Evolutionary conservation across 2,888 invertebrate species (phyloP).

Genomic region (Slavum lentiscoides): DNA sequence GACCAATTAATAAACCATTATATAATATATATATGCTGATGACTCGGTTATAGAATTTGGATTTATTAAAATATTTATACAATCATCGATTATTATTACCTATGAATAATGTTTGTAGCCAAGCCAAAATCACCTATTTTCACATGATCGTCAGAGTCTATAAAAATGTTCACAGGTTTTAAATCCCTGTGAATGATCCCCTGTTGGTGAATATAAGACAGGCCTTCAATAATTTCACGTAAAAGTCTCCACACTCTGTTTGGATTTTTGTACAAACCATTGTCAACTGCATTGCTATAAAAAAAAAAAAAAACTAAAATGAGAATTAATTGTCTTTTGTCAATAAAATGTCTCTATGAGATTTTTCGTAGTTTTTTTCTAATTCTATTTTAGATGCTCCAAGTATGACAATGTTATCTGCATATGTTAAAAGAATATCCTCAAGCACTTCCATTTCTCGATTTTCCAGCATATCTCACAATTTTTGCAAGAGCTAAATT

Average conservation of each 20-base stretch:
- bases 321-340: neutral
- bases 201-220: conserved; percentile 90
- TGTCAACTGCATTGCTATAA: conserved; percentile 81
- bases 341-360: no score
- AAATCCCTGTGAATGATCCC: conserved; percentile 85
- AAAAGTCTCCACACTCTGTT: conserved; percentile 89
- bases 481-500: no score
- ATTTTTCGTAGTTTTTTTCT: no score
- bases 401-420: no score
- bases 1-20: no score
- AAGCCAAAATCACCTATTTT: conserved; percentile 98
- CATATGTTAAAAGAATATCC: no score
- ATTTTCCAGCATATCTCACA: no score
- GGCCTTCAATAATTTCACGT: conserved; percentile 88
- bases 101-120: conserved; percentile 73
- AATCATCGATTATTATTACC: conserved; percentile 1
- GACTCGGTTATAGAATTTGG: no score
- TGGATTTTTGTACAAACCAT: conserved; percentile 73
- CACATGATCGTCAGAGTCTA: conserved; percentile 91
- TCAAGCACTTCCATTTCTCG: no score
- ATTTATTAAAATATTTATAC: neutral
- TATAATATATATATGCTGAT: no score
- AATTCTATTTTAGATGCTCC: no score
- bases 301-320: conserved; percentile 12
- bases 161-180: conserved; percentile 91